phyloP scores from a whole-genome alignment of 1,140 invertebrate species.

The Prorops nasuta region DNA sequence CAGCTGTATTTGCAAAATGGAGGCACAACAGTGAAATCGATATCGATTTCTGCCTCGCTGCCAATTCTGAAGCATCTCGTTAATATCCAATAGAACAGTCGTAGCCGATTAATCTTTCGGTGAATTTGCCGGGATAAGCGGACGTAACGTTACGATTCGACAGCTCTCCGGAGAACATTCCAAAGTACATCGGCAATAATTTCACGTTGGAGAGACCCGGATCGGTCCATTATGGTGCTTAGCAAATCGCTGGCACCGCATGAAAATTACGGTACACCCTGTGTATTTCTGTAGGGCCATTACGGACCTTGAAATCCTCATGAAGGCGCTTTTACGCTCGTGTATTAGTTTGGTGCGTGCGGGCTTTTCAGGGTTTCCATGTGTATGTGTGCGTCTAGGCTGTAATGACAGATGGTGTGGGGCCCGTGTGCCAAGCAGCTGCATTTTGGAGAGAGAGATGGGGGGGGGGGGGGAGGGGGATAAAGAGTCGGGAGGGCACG shows the following conservation, averaged over 20 bases:
- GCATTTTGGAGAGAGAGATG: slow-evolving; percentile 5
- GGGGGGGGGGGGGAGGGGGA: background rate
- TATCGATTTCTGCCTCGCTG: no score
- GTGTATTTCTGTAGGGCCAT: slow-evolving; percentile 21
- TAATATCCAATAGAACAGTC: no score
- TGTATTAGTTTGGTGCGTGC: no score
- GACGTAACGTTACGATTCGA: background rate
- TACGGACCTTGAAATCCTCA: slow-evolving; percentile 13
- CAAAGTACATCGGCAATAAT: no score
- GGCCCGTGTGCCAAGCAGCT: slow-evolving; percentile 22
- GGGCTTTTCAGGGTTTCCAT: background rate
- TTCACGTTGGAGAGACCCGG: no score
- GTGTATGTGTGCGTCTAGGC: slow-evolving; percentile 16
- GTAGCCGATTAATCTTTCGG: no score
- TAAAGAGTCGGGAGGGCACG: background rate
- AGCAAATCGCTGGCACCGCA: background rate
- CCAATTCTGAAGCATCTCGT: no score
- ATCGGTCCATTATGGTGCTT: no score
- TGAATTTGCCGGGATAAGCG: background rate
- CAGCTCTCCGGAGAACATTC: no score
- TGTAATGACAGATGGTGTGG: slow-evolving; percentile 29
- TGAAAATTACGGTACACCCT: slow-evolving; percentile 17
- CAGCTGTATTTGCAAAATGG: no score
- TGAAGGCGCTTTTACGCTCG: background rate
- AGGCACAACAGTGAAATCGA: no score